Percentiles rank a stretch among this genome's conserved stretches.
Evolutionary conservation across 2,888 invertebrate genomes (phyloP).

Genomic region (Drosophila rubida): DNA sequence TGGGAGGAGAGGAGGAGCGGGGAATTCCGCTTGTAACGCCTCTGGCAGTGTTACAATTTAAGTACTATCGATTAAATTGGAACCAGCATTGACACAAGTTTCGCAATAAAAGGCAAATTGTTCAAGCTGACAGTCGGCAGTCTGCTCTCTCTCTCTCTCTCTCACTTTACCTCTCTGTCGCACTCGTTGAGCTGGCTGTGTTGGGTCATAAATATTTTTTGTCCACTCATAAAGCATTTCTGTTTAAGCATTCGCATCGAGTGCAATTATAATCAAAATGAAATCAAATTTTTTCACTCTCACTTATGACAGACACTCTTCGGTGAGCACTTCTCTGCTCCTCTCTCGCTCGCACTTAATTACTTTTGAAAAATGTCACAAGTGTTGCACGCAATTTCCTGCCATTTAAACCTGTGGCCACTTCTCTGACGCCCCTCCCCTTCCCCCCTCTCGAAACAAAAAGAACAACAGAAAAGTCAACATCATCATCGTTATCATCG

Average conservation of each 20-base stretch:
- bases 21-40: not conserved
- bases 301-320: not conserved
- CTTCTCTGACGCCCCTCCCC: too few species aligned
- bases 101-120: slow-evolving; percentile 2
- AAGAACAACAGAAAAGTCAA: slow-evolving; percentile 14
- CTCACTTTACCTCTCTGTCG: not conserved
- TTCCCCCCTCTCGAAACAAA: too few species aligned
- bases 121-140: not conserved
- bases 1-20: not conserved
- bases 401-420: slow-evolving; percentile 15
- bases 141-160: not conserved
- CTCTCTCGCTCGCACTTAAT: slow-evolving; percentile 46
- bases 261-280: slow-evolving; percentile 47
- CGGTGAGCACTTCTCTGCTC: not conserved
- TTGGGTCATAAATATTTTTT: not conserved
- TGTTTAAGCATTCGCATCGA: not conserved
- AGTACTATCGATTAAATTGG: slow-evolving; percentile 11
- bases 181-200: not conserved
- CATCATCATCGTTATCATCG: slow-evolving; percentile 18
- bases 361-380: slow-evolving; percentile 53
- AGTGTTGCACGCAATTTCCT: slow-evolving; percentile 43
- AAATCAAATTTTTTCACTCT: slow-evolving; percentile 34
- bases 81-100: not conserved
- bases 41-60: slow-evolving; percentile 2
- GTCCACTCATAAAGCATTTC: not conserved